phyloP scores from a whole-genome alignment of 1,140 invertebrate species.

The Kradibia gibbosae region DNA sequence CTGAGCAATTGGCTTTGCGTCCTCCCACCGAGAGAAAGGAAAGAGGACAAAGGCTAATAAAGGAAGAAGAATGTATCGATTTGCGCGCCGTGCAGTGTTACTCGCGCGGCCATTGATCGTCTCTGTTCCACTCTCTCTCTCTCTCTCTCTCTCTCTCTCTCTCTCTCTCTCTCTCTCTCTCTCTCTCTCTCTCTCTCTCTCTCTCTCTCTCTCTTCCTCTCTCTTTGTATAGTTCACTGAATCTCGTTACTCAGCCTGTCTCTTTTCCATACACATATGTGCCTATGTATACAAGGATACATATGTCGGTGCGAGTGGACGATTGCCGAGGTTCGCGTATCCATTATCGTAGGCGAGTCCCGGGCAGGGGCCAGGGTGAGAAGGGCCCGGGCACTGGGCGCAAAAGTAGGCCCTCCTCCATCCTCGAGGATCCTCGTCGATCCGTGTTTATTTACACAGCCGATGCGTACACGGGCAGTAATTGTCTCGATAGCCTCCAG shows the following conservation, averaged over 20 bases:
- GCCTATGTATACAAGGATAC: too few species aligned
- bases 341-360: neutral
- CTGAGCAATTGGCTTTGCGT: too few species aligned
- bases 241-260: neutral
- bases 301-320: too few species aligned
- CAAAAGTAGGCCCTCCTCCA: neutral
- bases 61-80: neutral
- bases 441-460: constrained; percentile 16
- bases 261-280: too few species aligned
- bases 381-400: neutral
- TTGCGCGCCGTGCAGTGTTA: neutral
- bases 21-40: too few species aligned
- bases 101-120: neutral
- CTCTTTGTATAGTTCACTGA: neutral
- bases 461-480: neutral
- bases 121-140: neutral
- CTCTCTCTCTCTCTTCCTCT: neutral
- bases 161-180: neutral
- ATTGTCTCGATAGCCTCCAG: neutral
- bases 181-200: neutral
- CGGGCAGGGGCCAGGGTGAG: neutral
- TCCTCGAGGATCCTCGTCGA: neutral
- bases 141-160: neutral
- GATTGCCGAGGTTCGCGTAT: too few species aligned
- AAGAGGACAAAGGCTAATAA: neutral